phyloP scores from a whole-genome alignment of 2,113 vertebrate species.

The Psittacara wagleri region DNA sequence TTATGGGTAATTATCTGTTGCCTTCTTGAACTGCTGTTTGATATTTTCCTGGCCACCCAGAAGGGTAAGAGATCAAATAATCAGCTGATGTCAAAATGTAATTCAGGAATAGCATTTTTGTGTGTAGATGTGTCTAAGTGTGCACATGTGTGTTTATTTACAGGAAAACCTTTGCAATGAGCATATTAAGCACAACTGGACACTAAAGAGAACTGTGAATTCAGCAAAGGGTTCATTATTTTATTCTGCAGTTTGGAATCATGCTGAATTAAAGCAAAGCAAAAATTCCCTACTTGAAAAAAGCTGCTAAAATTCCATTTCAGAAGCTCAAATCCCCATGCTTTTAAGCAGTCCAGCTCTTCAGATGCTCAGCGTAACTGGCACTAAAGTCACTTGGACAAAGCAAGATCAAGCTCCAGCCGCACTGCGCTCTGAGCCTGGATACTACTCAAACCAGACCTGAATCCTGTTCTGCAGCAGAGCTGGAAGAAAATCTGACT shows the following conservation, averaged over 20 bases:
- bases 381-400: not conserved
- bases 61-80: slow-evolving; percentile 15
- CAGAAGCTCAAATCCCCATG: not conserved
- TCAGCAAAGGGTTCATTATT: not conserved
- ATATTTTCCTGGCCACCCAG: slow-evolving; percentile 45
- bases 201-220: not conserved
- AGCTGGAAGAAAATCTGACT: not conserved
- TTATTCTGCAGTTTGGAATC: not conserved
- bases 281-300: not conserved
- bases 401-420: not conserved
- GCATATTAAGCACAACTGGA: not conserved
- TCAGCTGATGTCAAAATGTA: not conserved
- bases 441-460: not conserved
- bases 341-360: not conserved
- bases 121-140: not conserved
- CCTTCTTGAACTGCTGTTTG: slow-evolving; percentile 6
- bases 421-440: not conserved
- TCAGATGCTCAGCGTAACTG: not conserved
- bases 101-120: not conserved
- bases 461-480: not conserved
- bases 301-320: not conserved
- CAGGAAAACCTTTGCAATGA: not conserved
- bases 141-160: not conserved
- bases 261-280: not conserved
- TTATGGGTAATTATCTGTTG: not conserved